Base-by-base conservation (phyloP, 2,113 vertebrate genomes). In the Serilophus lunatus region DNA sequence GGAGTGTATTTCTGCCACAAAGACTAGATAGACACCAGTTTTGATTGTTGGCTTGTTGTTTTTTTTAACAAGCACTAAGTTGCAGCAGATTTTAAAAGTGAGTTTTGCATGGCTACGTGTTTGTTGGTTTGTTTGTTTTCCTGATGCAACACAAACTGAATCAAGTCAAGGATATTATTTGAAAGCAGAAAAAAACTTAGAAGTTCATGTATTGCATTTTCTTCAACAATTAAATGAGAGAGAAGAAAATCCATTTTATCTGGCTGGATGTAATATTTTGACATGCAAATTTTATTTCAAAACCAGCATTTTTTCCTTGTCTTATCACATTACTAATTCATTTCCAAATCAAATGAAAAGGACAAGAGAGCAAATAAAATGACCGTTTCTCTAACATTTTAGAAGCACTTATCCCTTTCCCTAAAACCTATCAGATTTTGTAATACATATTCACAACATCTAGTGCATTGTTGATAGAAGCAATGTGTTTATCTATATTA, bases 221-320 rank as follows among this genome's bases (percentile, higher is more conserved):
- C 80, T 82, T 77, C 59, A 86, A 51, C 51, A 74, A 51, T 40
- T 69, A 88, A 70, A 77, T 60, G 26, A 70, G 24, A 88, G 42
- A 68, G 38, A 71, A 53, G 50, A 87, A 86, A 88, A 74, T 16
- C 25, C 94, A 78, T 93, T 95, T 96, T 94, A 86, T 94, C 88
- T 93, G 93, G 85, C 82, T 93, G 68, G 31, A 53, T 22, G 9
- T 18, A 71, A 75, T 81, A 56, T 88, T 96, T 96, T 96, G 76
- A 93, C 88, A 95, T 86, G 92, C 79, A 97, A 96, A 94, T 96
- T 93, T 88, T 68, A 35, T 88, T 93, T 91, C 82, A 80, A 88
- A 88, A 10, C 35, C 18, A 1, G 44, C 42, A 47, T 86, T 94
- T 90, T 94, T 92, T 35, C 56, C 44, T 81, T 95, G 81, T 65